These are phyloP conservation scores for Teleiodes luculella DNA, from an alignment of 2,888 invertebrate species.

Conservation along the genomic window DNA sequence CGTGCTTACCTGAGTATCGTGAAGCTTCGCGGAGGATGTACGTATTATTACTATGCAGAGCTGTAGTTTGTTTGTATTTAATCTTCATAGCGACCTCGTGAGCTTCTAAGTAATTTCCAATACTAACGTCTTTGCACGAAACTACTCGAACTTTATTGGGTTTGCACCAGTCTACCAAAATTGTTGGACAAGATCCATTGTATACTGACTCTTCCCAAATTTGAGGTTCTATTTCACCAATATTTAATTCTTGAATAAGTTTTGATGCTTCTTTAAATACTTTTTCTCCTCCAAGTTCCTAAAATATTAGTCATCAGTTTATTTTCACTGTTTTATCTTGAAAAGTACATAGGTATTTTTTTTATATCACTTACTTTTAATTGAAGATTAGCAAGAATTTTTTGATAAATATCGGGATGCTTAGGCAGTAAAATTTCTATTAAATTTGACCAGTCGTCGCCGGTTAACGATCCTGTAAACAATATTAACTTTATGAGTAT, in stretches of 20 bases:
- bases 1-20: slow-evolving; percentile 65
- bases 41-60: slow-evolving; percentile 68
- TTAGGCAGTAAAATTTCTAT: slow-evolving; percentile 77
- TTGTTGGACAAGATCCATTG: slow-evolving; percentile 64
- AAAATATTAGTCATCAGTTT: slow-evolving; percentile 15
- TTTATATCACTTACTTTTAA: slow-evolving; percentile 47
- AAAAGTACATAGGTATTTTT: not conserved
- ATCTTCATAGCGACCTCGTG: slow-evolving; percentile 73
- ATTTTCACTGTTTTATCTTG: not conserved
- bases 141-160: slow-evolving; percentile 61
- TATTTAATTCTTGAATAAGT: slow-evolving; percentile 57
- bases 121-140: slow-evolving; percentile 73
- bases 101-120: slow-evolving; percentile 72
- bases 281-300: slow-evolving; percentile 69
- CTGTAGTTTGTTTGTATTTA: slow-evolving; percentile 63
- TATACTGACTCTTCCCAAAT: slow-evolving; percentile 72
- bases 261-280: slow-evolving; percentile 71
- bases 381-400: slow-evolving; percentile 66
- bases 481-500: not conserved
- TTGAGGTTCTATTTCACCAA: slow-evolving; percentile 63
- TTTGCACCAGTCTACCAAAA: slow-evolving; percentile 71
- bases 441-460: slow-evolving; percentile 79
- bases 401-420: slow-evolving; percentile 68
- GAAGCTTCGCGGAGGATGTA: slow-evolving; percentile 67
- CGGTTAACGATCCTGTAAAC: slow-evolving; percentile 73